Base-by-base conservation (phyloP, 2,113 vertebrate species). In the Thalassoma bifasciatum region DNA sequence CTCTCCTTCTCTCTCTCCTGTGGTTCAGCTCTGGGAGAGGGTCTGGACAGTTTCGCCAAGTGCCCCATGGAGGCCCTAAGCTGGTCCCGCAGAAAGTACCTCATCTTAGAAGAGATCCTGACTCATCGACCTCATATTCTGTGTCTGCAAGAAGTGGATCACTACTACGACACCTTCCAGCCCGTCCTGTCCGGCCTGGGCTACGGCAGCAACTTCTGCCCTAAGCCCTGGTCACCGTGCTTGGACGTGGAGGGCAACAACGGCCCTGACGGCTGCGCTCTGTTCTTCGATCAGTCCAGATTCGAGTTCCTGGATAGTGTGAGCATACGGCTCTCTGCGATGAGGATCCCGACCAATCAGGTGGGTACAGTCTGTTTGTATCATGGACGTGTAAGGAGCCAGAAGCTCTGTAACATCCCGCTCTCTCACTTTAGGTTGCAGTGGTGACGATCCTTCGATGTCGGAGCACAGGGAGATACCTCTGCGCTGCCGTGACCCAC, bases 131-230 rank as follows among this genome's bases (percentile, higher is more conserved):
- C 98, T 0, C 96, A 99, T 47, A 94, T 99, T 74, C 58, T 99
- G 84, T 99, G 98, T 81, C 93, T 99, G 51, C 97, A 99, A 84
- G 98, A 99, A 57, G 98, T 99, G 0, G 98, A 99, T 88, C 98
- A 99, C 92, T 99, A 97, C 84, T 96, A 96, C 0, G 98, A 99
- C 88, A 98, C 97, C 63, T 96, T 99, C 19, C 95, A 97, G 75
- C 98, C 98, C 0, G 91, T 97, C 3, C 95, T 99, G 61, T 91
- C 94, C 52, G 91, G 96, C 8, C 69, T 99, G 56, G 97, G 97
- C 62, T 99, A 98, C 84, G 94, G 94, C 52, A 93, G 96, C 70
- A 95, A 93, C 1, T 99, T 99, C 84, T 96, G 95, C 82, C 96
- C 98, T 0, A 99, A 99, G 72, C 98, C 97, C 0, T 96, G 94